Conservation (phyloP, 2,888 invertebrate species). For the Acleris cristana region DNA sequence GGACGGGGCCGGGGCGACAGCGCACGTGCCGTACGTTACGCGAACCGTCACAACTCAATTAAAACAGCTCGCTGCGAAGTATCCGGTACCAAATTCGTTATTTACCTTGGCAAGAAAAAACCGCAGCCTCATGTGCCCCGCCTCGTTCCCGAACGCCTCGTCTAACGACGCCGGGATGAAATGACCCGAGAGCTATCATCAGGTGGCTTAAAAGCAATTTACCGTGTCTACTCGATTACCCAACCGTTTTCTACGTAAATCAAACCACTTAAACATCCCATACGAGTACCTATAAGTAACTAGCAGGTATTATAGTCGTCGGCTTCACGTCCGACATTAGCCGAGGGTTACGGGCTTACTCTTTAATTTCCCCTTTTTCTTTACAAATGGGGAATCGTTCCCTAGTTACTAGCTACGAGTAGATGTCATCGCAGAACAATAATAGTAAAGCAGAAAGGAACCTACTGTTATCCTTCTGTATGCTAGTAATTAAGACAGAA, state of each 20-base stretch:
- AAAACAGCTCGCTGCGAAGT: constrained; percentile 6
- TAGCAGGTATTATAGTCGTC: constrained; percentile 41
- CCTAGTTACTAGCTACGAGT: constrained; percentile 56
- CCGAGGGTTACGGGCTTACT: constrained; percentile 53
- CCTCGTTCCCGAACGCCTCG: constrained; percentile 23
- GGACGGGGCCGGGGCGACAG: constrained; percentile 5
- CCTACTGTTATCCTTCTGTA: neutral
- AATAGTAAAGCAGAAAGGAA: neutral
- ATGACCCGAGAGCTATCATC: constrained; percentile 46
- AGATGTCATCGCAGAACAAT: constrained; percentile 9
- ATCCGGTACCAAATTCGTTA: constrained; percentile 10
- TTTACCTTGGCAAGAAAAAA: constrained; percentile 11
- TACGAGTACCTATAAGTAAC: constrained; percentile 43
- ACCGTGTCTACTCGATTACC: constrained; percentile 51
- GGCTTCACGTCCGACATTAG: constrained; percentile 55
- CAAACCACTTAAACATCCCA: constrained; percentile 49
- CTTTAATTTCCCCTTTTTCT: constrained; percentile 59
- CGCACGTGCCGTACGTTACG: constrained; percentile 15
- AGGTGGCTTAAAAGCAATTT: constrained; percentile 53
- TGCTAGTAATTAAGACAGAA: no score
- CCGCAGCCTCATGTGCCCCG: constrained; percentile 5
- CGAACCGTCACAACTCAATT: constrained; percentile 14
- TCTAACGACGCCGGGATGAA: constrained; percentile 41
- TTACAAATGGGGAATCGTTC: constrained; percentile 65
- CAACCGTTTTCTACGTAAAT: constrained; percentile 44